Evolutionary conservation across 2,797 vertebrate genomes (phyloP).

Genomic region (Melopsittacus undulatus): DNA sequence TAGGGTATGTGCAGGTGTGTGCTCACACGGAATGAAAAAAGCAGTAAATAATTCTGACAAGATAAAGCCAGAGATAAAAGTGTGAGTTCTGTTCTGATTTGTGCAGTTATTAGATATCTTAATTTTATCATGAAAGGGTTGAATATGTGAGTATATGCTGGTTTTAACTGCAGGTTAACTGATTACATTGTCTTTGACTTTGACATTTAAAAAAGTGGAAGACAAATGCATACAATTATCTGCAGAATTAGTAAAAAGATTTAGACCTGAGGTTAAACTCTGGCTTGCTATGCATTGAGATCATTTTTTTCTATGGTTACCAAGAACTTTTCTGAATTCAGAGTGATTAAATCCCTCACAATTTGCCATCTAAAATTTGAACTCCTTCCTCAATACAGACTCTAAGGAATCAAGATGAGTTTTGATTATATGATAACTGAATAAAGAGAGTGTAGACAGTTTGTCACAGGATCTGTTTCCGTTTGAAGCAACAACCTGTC

Average conservation of each 20-base stretch:
- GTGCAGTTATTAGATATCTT: slow-evolving; percentile 47
- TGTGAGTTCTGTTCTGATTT: slow-evolving; percentile 34
- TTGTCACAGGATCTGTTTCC: not conserved
- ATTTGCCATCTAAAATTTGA: not conserved
- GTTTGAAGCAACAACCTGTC: not conserved
- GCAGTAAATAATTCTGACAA: slow-evolving; percentile 29
- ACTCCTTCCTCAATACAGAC: not conserved
- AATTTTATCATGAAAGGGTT: slow-evolving; percentile 33
- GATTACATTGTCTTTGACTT: slow-evolving; percentile 3
- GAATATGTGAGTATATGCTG: not conserved
- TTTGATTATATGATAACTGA: not conserved
- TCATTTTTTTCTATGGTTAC: not conserved
- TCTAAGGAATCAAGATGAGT: not conserved
- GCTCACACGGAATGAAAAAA: slow-evolving; percentile 3
- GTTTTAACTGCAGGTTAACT: slow-evolving; percentile 39
- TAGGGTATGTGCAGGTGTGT: slow-evolving; percentile 13
- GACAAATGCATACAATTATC: not conserved
- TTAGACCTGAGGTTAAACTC: not conserved
- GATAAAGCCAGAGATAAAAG: slow-evolving; percentile 49
- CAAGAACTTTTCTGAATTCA: not conserved
- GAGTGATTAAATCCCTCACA: not conserved
- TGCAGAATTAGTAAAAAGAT: not conserved
- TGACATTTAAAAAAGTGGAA: not conserved
- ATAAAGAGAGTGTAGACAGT: not conserved
- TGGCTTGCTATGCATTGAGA: not conserved